Evolutionary conservation across 2,797 vertebrate genomes (phyloP).

Genomic region (Bufotes viridis): DNA sequence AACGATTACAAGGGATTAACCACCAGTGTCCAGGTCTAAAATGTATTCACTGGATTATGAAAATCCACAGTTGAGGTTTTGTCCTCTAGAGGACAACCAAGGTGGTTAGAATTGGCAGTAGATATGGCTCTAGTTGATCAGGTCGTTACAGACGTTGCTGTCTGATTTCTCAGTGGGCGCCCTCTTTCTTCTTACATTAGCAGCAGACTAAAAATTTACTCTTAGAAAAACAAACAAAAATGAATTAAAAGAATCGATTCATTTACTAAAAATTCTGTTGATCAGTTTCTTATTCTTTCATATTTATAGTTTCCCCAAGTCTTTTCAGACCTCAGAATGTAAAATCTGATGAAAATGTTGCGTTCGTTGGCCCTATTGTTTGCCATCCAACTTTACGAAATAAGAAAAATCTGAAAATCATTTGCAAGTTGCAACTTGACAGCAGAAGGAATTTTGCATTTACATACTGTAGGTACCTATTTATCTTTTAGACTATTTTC

Average conservation of each 20-base stretch:
- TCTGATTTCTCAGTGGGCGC: background rate
- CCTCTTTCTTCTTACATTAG: background rate
- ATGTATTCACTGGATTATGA: slow-evolving; percentile 30
- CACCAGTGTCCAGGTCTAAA: background rate
- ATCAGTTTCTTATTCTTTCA: too few species aligned
- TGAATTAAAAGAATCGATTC: background rate
- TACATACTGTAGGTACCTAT: too few species aligned
- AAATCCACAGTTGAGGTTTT: slow-evolving; percentile 7
- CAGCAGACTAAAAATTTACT: background rate
- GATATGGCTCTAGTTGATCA: background rate
- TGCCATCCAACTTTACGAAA: too few species aligned
- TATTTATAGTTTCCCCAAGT: too few species aligned
- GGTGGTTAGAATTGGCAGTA: background rate
- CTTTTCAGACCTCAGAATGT: too few species aligned
- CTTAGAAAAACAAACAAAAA: background rate
- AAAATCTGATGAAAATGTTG: too few species aligned
- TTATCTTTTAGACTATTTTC: too few species aligned
- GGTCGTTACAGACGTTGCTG: background rate
- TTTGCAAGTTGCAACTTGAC: too few species aligned
- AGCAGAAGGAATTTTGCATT: too few species aligned
- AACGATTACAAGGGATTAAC: slow-evolving; percentile 32
- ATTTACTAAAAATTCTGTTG: too few species aligned
- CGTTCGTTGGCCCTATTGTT: too few species aligned
- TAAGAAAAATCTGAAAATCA: too few species aligned
- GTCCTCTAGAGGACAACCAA: slow-evolving; percentile 16